A percentile compares a stretch with the other conserved stretches of the same genome.
phyloP scores from a whole-genome alignment of 2,888 invertebrate genomes.

The Leptodirus hochenwartii region DNA sequence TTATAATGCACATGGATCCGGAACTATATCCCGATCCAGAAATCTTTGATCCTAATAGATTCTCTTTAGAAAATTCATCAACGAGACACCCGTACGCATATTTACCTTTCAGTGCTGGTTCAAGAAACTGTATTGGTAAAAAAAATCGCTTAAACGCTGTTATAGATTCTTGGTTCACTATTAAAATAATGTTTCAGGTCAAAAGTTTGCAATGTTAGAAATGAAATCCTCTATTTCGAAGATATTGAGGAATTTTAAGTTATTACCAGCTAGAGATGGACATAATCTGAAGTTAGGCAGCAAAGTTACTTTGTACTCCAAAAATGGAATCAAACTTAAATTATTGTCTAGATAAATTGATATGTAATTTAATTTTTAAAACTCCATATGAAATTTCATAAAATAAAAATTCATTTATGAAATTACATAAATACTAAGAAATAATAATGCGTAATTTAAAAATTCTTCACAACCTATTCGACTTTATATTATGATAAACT shows the following conservation, averaged over 20 bases:
- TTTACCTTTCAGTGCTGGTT: slow-evolving; percentile 8
- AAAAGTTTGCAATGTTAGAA: background rate
- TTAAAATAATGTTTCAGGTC: slow-evolving; percentile 1
- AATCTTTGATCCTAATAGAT: slow-evolving; percentile 1
- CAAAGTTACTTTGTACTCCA: no score
- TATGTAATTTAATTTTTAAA: no score
- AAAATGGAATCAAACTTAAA: no score
- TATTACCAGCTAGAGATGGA: no score
- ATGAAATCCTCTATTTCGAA: slow-evolving; percentile 1
- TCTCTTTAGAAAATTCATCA: background rate
- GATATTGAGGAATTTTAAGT: slow-evolving; percentile 1
- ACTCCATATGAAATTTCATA: no score
- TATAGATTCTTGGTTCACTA: background rate
- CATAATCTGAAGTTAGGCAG: no score
- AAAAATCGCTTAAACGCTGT: background rate
- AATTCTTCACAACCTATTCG: no score
- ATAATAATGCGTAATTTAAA: no score
- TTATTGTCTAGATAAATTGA: no score
- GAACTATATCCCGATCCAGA: slow-evolving; percentile 1
- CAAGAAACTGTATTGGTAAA: slow-evolving; percentile 4
- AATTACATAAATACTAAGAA: no score
- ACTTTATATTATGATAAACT: no score
- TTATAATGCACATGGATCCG: slow-evolving; percentile 7
- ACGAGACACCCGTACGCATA: slow-evolving; percentile 1
- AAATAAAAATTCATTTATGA: no score